Conservation (phyloP, 2,888 invertebrate species). For the Spodoptera picta region DNA sequence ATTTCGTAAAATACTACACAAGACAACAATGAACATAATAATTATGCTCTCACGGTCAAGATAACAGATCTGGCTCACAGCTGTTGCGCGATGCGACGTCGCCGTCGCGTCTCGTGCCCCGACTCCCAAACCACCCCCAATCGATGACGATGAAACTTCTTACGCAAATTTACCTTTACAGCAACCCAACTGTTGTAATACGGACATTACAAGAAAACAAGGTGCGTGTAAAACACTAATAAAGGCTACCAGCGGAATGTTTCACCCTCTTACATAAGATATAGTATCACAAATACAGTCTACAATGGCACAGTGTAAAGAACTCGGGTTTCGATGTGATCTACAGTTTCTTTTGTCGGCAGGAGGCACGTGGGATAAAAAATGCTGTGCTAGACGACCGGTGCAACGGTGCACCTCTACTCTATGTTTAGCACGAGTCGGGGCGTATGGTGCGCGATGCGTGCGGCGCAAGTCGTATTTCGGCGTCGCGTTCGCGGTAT, state of each 20-base stretch:
- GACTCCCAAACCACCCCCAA: conserved; percentile 74
- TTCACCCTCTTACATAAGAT: conserved; percentile 62
- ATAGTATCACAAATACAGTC: conserved; percentile 52
- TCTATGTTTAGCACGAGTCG: conserved; percentile 75
- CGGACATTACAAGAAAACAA: conserved; percentile 25
- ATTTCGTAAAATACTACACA: conserved; percentile 56
- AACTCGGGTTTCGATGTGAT: conserved; percentile 41
- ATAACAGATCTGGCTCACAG: conserved; percentile 82
- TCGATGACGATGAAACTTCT: conserved; percentile 68
- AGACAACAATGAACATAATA: conserved; percentile 70
- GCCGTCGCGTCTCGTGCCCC: conserved; percentile 67
- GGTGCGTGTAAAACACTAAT: conserved; percentile 37
- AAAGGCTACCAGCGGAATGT: conserved; percentile 38
- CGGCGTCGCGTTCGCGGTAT: conserved; percentile 65
- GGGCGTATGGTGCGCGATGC: conserved; percentile 68
- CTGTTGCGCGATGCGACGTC: conserved; percentile 79
- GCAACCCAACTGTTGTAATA: conserved; percentile 32
- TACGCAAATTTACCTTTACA: conserved; percentile 44
- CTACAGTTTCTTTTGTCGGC: conserved; percentile 46
- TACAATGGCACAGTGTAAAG: conserved; percentile 41
- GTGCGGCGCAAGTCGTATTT: conserved; percentile 66
- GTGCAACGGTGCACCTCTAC: conserved; percentile 79
- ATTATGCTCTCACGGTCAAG: conserved; percentile 85
- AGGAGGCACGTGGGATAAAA: conserved; percentile 62
- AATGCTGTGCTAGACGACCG: conserved; percentile 63